Evolutionary conservation across 2,113 vertebrate species (phyloP), one percentile per base, ranked within the genome.

Genomic region (Hemiprocne comata): DNA sequence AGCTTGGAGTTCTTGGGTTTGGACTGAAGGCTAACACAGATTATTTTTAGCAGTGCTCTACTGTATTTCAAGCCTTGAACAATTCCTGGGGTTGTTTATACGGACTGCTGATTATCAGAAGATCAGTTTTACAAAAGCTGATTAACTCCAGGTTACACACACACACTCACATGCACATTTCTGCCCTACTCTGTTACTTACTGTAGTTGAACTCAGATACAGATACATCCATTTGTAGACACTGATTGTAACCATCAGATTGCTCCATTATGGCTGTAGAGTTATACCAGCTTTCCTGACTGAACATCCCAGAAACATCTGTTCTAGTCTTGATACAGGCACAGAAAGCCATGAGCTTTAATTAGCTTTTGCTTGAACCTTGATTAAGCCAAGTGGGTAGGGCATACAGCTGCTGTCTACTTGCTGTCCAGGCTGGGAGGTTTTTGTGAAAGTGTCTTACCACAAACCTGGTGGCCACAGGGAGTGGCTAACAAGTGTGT

Each of bases 81-180:
- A 16, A 25, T 70, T 89, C 54, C 71, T 6, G 31, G 20, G 13
- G 13, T 74, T 84, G 51, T 83, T 93, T 62, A 7, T 77, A 55
- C 23, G 80, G 55, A 15, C n/a, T 86, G 9, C 23, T 72, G 33
- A 33, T 75, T 75, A 46, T 70, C 55, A 62, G 81, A 65, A 54
- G 34, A 80, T 72, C 26, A 48, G 17, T 81, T 95, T 57, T 81
- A 55, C 21, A 61, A 57, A 73, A 78, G 50, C 38, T 80, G 3
- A 34, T 76, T 80, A 51, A 64, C 64, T 90, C 29, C 26, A 60
- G 70, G 81, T 57, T 55, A 53, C 17, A 26, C 17, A 23, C 17
- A 23, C 0, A 5, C 14, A 28, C 54, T 50, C 0, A 0, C 24
- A 16, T 24, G 5, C 17, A 9, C 9, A 1, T 23, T n/a, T 81